Evolutionary conservation across 2,888 invertebrate species (phyloP).

Genomic region (Baronia brevicornis): DNA sequence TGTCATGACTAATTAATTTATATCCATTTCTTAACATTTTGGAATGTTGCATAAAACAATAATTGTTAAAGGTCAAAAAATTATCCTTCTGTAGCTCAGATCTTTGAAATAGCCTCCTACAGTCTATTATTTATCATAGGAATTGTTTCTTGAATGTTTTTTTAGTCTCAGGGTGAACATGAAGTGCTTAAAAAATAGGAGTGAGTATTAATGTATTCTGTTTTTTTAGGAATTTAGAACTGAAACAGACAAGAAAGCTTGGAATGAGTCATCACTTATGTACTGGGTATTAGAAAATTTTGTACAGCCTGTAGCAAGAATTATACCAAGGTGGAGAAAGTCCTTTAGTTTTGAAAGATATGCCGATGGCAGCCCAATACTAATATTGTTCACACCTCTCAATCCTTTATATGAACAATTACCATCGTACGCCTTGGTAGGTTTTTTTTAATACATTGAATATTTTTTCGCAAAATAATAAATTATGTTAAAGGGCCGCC

Average conservation of each 20-base stretch:
- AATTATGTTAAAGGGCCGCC: no score
- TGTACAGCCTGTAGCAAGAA: conserved; percentile 78
- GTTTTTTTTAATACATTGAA: conserved; percentile 14
- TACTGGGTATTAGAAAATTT: conserved; percentile 79
- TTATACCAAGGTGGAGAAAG: conserved; percentile 83
- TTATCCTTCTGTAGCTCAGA: no score
- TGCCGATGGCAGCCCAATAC: conserved; percentile 80
- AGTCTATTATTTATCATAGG: no score
- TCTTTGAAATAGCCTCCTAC: no score
- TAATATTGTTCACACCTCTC: conserved; percentile 86
- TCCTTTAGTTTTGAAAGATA: conserved; percentile 79
- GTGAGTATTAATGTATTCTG: neutral
- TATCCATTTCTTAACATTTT: conserved; percentile 3
- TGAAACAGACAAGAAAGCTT: conserved; percentile 35
- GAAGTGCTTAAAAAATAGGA: no score
- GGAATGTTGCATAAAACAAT: no score
- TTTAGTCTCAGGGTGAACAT: no score
- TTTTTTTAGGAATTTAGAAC: conserved; percentile 69
- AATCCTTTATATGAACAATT: conserved; percentile 80
- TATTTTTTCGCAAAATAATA: neutral
- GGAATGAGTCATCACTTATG: conserved; percentile 59
- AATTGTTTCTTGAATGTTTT: no score
- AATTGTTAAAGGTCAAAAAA: no score
- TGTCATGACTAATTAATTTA: neutral
- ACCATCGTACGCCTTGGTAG: conserved; percentile 83